Percentiles rank a stretch among this genome's conserved stretches.
These are phyloP conservation scores for Phyllotreta striolata DNA, from an alignment of 2,888 invertebrate species.

Conservation along the genomic window DNA sequence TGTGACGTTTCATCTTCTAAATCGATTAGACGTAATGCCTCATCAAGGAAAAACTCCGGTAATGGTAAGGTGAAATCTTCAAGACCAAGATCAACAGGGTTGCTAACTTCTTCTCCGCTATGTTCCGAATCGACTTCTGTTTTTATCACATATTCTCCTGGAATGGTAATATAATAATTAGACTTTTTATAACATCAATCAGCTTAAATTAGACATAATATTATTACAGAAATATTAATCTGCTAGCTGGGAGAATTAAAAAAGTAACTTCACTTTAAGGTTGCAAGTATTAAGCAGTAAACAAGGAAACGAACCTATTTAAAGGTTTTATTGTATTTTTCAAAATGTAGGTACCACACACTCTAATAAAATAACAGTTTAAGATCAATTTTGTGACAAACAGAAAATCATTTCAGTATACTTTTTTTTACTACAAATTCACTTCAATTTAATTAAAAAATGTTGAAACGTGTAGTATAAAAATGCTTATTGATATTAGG, in stretches of 20 bases:
- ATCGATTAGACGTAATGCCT: conserved; percentile 77
- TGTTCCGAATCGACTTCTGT: conserved; percentile 53
- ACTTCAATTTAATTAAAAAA: no score
- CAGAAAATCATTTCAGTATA: no score
- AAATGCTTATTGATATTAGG: no score
- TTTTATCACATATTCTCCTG: conserved; percentile 71
- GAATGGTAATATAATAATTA: conserved; percentile 38
- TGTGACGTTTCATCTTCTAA: conserved; percentile 69
- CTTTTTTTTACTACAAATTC: no score
- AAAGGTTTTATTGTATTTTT: no score
- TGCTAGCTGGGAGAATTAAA: background rate
- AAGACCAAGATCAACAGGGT: conserved; percentile 65
- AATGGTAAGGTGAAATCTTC: conserved; percentile 65
- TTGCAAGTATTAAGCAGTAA: conserved; percentile 1
- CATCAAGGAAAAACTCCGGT: conserved; percentile 74
- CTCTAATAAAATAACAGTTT: no score
- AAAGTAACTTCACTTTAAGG: background rate
- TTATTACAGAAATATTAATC: background rate
- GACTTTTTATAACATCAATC: background rate
- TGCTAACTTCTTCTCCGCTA: conserved; percentile 58
- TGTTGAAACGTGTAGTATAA: no score
- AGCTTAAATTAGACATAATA: no score
- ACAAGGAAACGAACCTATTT: background rate
- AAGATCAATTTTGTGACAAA: no score
- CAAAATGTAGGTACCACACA: no score